Evolutionary conservation across 2,888 invertebrate species (phyloP), one percentile per base, ranked within the genome.

Genomic region (Gortyna flavago): DNA sequence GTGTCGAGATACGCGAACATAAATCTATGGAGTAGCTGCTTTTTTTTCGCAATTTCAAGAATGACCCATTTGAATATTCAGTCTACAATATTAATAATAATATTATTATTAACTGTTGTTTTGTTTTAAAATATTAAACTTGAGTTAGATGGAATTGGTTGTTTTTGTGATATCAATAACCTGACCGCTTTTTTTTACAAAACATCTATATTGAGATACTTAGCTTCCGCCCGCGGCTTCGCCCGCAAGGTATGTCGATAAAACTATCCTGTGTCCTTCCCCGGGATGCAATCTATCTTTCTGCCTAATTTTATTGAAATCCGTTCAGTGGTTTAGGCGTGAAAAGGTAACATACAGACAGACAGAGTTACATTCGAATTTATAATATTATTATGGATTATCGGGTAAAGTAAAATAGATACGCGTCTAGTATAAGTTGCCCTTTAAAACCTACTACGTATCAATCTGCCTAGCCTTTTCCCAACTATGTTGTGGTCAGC

Each of bases 41-140:
- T 51, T 18, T 35, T 32, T 68, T 51, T 35, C 16, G 0, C 25
- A 16, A 25, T 68, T 51, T 35, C 18, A 35, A 6, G 7, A 48
- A 21, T 32, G 5, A 32, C 16, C 21, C 13, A 25, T 51, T 32
- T 9, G 9, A 51, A 51, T 51, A 35, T 35, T 6, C 7, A 35
- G 25, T 51, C 9, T n/a, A n/a, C 35, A 54, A 54, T 54, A 41
- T 41, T 41, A 41, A 41, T 41, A 41, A 41, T 41, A 41, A 41
- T 41, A 54, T 54, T 54, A 54, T 54, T 25, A 54, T 11, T 25
- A 35, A 51, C 25, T 67, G 68, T 72, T 82, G 48, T 81, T 72
- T 70, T 72, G 44, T 75, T 81, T 41, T 54, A 5, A 68, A 65
- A 69, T 69, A 57, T 84, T 61, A 72, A 79, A 65, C 32, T 61